These are phyloP conservation scores for Hydractinia echinata DNA, from an alignment of 30 jellyfish, hydroid and myxozoan genomes.

Conservation along the genomic window DNA sequence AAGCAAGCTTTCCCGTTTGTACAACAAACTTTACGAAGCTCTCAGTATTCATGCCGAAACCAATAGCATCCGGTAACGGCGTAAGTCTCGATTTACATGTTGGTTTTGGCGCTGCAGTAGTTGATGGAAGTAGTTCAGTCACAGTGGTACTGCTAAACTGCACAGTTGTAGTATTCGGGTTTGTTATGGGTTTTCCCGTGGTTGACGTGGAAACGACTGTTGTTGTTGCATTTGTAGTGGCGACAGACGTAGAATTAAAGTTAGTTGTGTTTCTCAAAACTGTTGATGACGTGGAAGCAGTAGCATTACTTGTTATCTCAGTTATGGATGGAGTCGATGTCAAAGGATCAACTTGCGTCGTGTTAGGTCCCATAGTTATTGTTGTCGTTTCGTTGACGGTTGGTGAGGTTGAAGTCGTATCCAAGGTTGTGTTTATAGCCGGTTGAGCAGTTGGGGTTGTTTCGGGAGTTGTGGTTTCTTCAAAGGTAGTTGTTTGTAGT, in stretches of 20 bases:
- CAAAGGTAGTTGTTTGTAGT: constrained; percentile 17
- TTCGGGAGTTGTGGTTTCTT: constrained; percentile 40
- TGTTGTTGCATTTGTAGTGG: constrained; percentile 46
- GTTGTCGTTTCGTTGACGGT: constrained; percentile 7
- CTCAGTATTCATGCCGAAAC: constrained; percentile 58
- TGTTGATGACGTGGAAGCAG: constrained; percentile 31
- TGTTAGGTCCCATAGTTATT: constrained; percentile 36
- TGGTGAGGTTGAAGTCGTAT: constrained; percentile 40
- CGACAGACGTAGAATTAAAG: constrained; percentile 47
- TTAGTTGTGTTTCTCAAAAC: constrained; percentile 21
- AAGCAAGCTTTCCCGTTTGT: constrained; percentile 30
- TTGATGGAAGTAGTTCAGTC: constrained; percentile 29
- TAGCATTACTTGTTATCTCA: constrained; percentile 42
- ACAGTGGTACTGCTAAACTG: constrained; percentile 32
- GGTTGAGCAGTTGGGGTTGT: constrained; percentile 48
- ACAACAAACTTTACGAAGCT: constrained; percentile 59
- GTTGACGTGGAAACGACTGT: constrained; percentile 42
- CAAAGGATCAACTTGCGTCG: constrained; percentile 34
- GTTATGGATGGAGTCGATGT: constrained; percentile 22
- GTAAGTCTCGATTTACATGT: constrained; percentile 31
- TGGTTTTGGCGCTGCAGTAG: constrained; percentile 44
- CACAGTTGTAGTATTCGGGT: constrained; percentile 53
- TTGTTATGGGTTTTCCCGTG: constrained; percentile 42
- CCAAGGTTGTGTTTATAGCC: constrained; percentile 33
- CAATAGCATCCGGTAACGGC: constrained; percentile 50